Percentiles rank a stretch among this genome's conserved stretches.
phyloP scores from a whole-genome alignment of 2,888 invertebrate species.

The Drosophila bunnanda region DNA sequence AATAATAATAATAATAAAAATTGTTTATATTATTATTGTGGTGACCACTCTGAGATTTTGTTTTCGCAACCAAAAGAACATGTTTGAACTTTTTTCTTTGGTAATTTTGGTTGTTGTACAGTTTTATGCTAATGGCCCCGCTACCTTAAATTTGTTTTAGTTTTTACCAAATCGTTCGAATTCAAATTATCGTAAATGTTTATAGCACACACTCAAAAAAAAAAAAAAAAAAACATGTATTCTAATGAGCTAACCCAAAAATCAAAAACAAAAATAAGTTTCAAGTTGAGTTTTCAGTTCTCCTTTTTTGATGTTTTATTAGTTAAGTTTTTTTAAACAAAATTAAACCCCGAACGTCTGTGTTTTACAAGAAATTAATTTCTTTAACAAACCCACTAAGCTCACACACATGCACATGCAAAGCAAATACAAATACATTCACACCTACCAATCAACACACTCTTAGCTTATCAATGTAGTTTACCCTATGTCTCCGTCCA shows the following conservation, averaged over 20 bases:
- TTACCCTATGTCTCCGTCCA: conserved; percentile 48
- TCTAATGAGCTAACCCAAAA: conserved; percentile 43
- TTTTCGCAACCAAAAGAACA: conserved; percentile 78
- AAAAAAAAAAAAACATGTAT: conserved; percentile 3
- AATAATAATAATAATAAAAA: background rate
- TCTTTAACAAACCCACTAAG: conserved; percentile 70
- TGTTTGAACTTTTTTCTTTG: conserved; percentile 56
- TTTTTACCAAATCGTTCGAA: conserved; percentile 55
- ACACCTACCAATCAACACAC: conserved; percentile 43
- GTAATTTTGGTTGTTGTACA: conserved; percentile 73
- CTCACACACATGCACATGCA: conserved; percentile 49
- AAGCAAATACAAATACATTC: conserved; percentile 37
- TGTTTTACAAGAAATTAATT: conserved; percentile 75
- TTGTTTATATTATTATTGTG: conserved; percentile 53
- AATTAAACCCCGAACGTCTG: conserved; percentile 49
- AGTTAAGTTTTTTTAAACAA: conserved; percentile 29
- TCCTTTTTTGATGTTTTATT: conserved; percentile 60
- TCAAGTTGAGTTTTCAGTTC: conserved; percentile 64
- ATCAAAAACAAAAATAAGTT: conserved; percentile 49
- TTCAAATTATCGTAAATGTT: conserved; percentile 19
- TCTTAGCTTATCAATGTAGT: conserved; percentile 74
- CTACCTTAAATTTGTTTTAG: conserved; percentile 83
- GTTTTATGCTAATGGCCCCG: conserved; percentile 80
- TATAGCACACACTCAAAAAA: background rate
- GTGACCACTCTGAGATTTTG: conserved; percentile 53